These are phyloP conservation scores for Schizaphis graminum DNA, from an alignment of 2,888 invertebrate species.

Conservation along the genomic window DNA sequence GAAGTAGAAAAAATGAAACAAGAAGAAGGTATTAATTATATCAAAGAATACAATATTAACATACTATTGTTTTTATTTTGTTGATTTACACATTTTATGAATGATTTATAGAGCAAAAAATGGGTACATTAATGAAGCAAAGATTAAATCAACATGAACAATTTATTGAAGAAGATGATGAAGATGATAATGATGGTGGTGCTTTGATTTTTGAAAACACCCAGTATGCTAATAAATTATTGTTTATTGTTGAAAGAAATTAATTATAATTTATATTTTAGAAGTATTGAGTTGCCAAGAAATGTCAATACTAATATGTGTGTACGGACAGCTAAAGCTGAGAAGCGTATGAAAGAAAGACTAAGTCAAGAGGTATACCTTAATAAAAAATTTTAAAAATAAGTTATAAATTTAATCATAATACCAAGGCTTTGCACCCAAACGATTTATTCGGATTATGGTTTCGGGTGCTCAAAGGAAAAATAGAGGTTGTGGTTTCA, in stretches of 20 bases:
- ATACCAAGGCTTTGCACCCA: too few relatives aligned
- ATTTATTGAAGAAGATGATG: slow-evolving; percentile 60
- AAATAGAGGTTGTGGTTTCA: too few relatives aligned
- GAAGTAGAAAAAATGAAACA: slow-evolving; percentile 94
- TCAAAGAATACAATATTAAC: neutral
- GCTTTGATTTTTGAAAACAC: slow-evolving; percentile 54
- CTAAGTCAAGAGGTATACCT: slow-evolving; percentile 74
- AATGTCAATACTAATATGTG: slow-evolving; percentile 68
- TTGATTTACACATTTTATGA: neutral
- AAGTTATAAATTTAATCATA: neutral
- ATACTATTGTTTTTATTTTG: neutral
- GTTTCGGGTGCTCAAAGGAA: too few relatives aligned
- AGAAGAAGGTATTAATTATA: slow-evolving; percentile 78
- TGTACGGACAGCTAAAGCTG: slow-evolving; percentile 82
- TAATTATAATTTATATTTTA: slow-evolving; percentile 17
- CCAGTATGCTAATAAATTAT: slow-evolving; percentile 35
- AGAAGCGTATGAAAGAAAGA: slow-evolving; percentile 77
- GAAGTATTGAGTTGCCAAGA: slow-evolving; percentile 36
- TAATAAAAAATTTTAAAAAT: slow-evolving; percentile 64
- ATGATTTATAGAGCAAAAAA: slow-evolving; percentile 51
- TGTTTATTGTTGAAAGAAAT: slow-evolving; percentile 1
- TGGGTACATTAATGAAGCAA: slow-evolving; percentile 61
- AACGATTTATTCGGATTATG: too few relatives aligned
- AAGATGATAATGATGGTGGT: slow-evolving; percentile 44
- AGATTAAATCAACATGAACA: slow-evolving; percentile 51